Base-by-base conservation (phyloP, 2,888 invertebrate genomes). In the Bembecia ichneumoniformis region DNA sequence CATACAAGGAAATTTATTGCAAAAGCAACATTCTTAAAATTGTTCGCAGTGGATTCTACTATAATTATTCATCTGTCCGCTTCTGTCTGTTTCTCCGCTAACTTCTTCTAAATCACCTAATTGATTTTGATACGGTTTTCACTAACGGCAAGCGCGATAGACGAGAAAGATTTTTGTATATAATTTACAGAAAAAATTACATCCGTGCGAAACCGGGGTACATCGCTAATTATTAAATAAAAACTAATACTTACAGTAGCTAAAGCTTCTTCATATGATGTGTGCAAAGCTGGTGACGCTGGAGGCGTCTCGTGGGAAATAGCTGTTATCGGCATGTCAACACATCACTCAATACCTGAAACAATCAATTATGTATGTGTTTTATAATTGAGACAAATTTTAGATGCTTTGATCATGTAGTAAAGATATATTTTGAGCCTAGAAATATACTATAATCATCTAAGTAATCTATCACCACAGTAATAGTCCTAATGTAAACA, bases 301-400 rank as follows among this genome's bases (percentile, higher is more conserved):
- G 80, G 77, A 5, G 79, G 78, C 60, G 75, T 68, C 62, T 80
- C 77, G 43, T 74, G 78, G 11, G 75, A 73, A 28, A 83, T 56
- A 15, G 83, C 83, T 56, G 82, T 63, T 48, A 70, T 79, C 54
- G 86, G 86, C 86, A 87, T 80, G 52, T 80, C 74, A 80, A 61
- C 55, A 49, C 82, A 86, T 83, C 66, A 80, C 82, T 68, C 58
- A 54, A 48, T 54, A 52, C 54, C 82, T 82, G 77, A 17, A 63
- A 59, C 52, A 50, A 55, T 28, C 28, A 28, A 28, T 28, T 7
- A 28, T 28, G 9, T 7, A 28, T 28, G 9, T 40, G 7, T 13
- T 13, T 40, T 40, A 40, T 40, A 10, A 40, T 28, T 1, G 5
- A 14, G n/a, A 40, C 9, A 13, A 3, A 40, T 40, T 40, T 3